Conservation (phyloP, 2,113 vertebrate species). For the human region DNA sequence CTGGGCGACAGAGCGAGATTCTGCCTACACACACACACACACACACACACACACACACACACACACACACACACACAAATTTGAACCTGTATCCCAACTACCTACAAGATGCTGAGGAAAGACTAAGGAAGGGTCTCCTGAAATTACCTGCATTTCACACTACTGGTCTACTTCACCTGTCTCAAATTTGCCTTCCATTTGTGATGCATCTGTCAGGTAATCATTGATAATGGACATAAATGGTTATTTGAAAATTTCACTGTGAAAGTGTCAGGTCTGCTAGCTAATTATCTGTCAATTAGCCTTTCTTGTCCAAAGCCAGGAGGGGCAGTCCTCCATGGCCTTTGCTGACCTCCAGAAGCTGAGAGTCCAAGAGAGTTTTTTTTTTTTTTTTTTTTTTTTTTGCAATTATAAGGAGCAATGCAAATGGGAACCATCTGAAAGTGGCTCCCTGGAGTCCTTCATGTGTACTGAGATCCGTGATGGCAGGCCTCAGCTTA, state of each 20-base stretch:
- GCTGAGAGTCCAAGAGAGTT: neutral
- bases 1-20: too few species aligned
- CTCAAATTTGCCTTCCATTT: neutral
- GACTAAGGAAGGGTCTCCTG: neutral
- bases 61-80: neutral
- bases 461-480: neutral
- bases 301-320: neutral
- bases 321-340: neutral
- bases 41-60: too few species aligned
- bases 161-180: neutral
- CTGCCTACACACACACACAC: too few species aligned
- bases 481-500: neutral
- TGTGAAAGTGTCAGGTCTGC: neutral
- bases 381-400: neutral
- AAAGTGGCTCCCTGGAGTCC: neutral
- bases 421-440: slow-evolving; percentile 1
- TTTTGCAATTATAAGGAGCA: slow-evolving; percentile 49
- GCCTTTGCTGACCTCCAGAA: neutral
- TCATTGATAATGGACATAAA: neutral
- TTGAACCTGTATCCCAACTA: neutral
- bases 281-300: slow-evolving; percentile 19
- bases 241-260: neutral
- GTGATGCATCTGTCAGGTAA: neutral
- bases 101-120: neutral
- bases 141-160: neutral